Evolutionary conservation across 2,113 vertebrate species (phyloP), one percentile per base, ranked within the genome.

Genomic region (Chascanopsetta lugubris): DNA sequence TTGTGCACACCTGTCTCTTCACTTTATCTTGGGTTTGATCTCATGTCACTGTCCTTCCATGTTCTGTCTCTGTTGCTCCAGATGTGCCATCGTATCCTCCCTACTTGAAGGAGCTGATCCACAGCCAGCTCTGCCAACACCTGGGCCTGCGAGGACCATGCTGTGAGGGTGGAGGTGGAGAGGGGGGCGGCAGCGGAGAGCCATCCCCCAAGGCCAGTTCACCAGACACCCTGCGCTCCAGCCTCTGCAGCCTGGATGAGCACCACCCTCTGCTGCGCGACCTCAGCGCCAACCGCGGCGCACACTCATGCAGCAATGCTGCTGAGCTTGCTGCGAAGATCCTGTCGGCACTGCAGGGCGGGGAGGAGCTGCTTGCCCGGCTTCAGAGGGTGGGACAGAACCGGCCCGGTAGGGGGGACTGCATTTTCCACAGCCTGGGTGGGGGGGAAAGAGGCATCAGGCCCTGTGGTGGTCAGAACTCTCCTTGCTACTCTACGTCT

Each of bases 141-240:
- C 87, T 95, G 77, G 91, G 92, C 0, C 36, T 92, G 59, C 90
- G 90, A 46, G 92, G 93, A 15, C 77, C 92, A 48, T 94, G 92
- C 18, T 92, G 93, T 0, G 95, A 96, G 27, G 56, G 57, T 1
- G 78, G 74, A 82, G 0, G 92, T 77, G 82, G 92, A 0, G 95
- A 94, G 43, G 94, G 93, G 0, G 93, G 95, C 13, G 94, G 94
- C 30, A 96, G 94, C 5, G 82, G 83, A 0, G 96, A 97, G 84
- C 95, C 96, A 59, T 97, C 96, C 0, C 95, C 94, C 63, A 94
- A 94, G 2, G 89, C 94, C 24, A 90, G 95, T 55, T 98, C 96
- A 53, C 95, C 97, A 0, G 95, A 98, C 82, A 97, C 97, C 55
- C 90, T 97, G 79, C 95, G 95, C 90, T 99, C 97, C 84, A 99